Percentiles rank a stretch among this genome's conserved stretches.
phyloP scores from a whole-genome alignment of 2,888 invertebrate species.

The Vanessa cardui region DNA sequence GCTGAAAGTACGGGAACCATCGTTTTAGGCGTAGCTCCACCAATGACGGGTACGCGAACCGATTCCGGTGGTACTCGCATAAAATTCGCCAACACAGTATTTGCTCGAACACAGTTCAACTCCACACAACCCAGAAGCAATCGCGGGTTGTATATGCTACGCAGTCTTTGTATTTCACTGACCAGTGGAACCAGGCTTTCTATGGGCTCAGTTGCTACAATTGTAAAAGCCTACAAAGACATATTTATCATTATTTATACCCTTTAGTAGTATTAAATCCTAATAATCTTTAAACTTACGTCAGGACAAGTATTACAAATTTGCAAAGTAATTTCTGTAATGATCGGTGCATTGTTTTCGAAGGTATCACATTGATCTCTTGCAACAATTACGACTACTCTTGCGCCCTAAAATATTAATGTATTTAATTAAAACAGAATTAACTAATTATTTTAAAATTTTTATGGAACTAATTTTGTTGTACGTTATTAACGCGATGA shows the following conservation, averaged over 20 bases:
- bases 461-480: too few relatives aligned
- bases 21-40: constrained; percentile 87
- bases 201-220: constrained; percentile 80
- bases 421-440: not conserved
- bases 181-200: constrained; percentile 89
- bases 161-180: constrained; percentile 85
- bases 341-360: constrained; percentile 65
- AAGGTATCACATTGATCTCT: constrained; percentile 63
- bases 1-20: constrained; percentile 88
- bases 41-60: constrained; percentile 86
- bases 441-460: too few relatives aligned
- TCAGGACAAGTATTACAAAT: constrained; percentile 69
- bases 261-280: not conserved
- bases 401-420: constrained; percentile 55
- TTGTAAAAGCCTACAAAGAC: constrained; percentile 61
- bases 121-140: constrained; percentile 86
- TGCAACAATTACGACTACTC: constrained; percentile 69
- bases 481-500: too few relatives aligned
- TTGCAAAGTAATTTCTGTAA: constrained; percentile 71
- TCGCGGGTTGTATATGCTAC: constrained; percentile 65
- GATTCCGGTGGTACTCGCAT: constrained; percentile 83
- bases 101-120: constrained; percentile 87
- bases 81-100: constrained; percentile 87
- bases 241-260: not conserved
- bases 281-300: constrained; percentile 49